Evolutionary conservation across 2,888 invertebrate species (phyloP), one percentile per base, ranked within the genome.

Genomic region (Parelbella ahira): DNA sequence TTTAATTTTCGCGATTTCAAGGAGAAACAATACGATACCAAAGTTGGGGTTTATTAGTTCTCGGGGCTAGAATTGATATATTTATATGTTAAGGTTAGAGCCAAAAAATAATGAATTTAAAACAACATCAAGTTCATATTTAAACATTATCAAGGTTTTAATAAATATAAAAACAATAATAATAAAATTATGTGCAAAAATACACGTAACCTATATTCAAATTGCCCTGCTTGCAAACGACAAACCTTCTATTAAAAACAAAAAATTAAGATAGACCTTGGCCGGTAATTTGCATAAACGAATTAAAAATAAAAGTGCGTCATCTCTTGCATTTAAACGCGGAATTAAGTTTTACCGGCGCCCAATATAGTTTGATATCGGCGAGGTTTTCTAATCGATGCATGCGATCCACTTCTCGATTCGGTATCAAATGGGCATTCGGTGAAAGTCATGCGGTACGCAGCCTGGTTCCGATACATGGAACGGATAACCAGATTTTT

Each of bases 381-480:
- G 34, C 8, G 21, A 21, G 25, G 25, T 34, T 45, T 45, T 45
- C 45, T 45, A 45, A 41, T 45, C 36, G 23, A 45, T 30, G 36
- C 45, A 19, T 30, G 10, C 30, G 41, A 41, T 41, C 44, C 19
- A 45, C 34, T 44, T 45, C 38, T 36, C 21, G 41, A 34, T 41
- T 45, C 34, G 51, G 53, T 49, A 51, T 50, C 47, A 51, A 49
- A 51, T 52, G 48, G 39, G 47, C 50, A 45, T 51, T 47, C 47
- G 56, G 72, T 62, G 68, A 68, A 68, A 70, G 73, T 64, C n/a
- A 47, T 47, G 49, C 63, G 45, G 57, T 48, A 45, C 59, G 49
- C 39, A 62, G 49, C 64, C 61, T 60, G 62, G 63, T 68, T 67
- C 47, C 59, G 48, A 57, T 63, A 13, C 25, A 15, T 15, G 10